Percentiles rank a stretch among this genome's conserved stretches.
Evolutionary conservation across 2,797 vertebrate species (phyloP).

Genomic region (Pipistrellus pipistrellus): DNA sequence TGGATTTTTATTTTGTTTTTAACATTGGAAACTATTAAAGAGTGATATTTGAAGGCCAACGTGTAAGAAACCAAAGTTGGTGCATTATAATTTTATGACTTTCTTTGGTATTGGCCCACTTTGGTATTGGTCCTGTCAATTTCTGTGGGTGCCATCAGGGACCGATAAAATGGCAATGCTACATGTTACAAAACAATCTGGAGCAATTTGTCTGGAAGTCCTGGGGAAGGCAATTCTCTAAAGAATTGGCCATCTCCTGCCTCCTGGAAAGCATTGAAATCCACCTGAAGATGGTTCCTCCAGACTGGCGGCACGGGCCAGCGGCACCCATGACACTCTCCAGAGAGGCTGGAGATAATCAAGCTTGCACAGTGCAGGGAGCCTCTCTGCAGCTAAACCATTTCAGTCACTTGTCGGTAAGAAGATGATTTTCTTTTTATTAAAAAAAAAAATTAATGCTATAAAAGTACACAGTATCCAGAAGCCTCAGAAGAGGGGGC

Average conservation of each 20-base stretch:
- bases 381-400: not conserved
- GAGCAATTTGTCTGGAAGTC: not conserved
- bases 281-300: not conserved
- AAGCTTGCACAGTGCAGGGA: fast-evolving
- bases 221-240: not conserved
- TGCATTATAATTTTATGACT: not conserved
- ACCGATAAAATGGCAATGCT: not conserved
- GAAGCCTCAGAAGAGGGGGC: not conserved
- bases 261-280: not conserved
- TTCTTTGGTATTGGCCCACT: not conserved
- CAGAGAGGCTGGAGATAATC: not conserved
- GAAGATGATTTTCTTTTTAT: not conserved
- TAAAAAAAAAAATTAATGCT: not conserved
- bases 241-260: not conserved
- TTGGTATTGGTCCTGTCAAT: not conserved
- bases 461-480: not conserved
- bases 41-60: conserved; percentile 54
- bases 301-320: not conserved
- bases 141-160: conserved; percentile 48
- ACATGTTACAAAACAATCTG: not conserved
- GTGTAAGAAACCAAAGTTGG: conserved; percentile 43
- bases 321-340: not conserved
- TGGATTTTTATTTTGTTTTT: not conserved
- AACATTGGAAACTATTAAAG: not conserved
- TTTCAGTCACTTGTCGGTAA: not conserved